Base-by-base conservation (phyloP, 1,140 invertebrate genomes). In the Lordiphosa collinella region DNA sequence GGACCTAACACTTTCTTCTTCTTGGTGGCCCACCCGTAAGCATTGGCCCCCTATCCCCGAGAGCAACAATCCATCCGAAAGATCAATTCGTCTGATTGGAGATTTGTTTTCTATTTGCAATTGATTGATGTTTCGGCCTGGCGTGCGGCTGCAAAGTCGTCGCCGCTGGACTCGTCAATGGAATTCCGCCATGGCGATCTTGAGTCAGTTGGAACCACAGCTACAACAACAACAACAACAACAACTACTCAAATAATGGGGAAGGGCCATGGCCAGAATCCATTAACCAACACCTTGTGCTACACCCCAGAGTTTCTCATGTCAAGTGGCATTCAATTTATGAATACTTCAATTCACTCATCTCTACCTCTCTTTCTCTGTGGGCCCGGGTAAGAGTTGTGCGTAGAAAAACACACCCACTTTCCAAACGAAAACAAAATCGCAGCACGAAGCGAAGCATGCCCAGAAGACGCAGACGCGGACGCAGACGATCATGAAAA, bases 31-130 rank as follows among this genome's bases (percentile, higher is more conserved):
- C 59, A 60, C 32, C 56, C 35, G 38, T 4, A 38, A 14, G 14
- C 32, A 8, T 6, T 6, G 22, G 22, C 16, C 7, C 12, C 7
- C 43, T 18, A 13, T n/a, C 18, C 35, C 54, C 38, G 16, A 46
- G 47, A 32, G 7, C 8, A 52, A 48, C 60, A 57, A 57, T 51
- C 37, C 40, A 57, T 51, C 37, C 40, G 44, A 72, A 44, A 49
- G 50, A 59, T 70, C 68, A 68, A 79, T 74, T 61, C 54, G 54
- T 35, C 64, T 64, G 69, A 69, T 74, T 73, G 75, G 58, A 73
- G 70, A 68, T 78, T 79, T 74, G 74, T 79, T 78, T 78, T 78
- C 74, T 80, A 73, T 79, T 78, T 74, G 63, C 63, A 68, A 73
- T 68, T 79, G 74, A 78, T 78, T 61, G 68, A 79, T 78, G 74